phyloP scores from a whole-genome alignment of 2,113 vertebrate genomes.

The Nansenia antarctica region DNA sequence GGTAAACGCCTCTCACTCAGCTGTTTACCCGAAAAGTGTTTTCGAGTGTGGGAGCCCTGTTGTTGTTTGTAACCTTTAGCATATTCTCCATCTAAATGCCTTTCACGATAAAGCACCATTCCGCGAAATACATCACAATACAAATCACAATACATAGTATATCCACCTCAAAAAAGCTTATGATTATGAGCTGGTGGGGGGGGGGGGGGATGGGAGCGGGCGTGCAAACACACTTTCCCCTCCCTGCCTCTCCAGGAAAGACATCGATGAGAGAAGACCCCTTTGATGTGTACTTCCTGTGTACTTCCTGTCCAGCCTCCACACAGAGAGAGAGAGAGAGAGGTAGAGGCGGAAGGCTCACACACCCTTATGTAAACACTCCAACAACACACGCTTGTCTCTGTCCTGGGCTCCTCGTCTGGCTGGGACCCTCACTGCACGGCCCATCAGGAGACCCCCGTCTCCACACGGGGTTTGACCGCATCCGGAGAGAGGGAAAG shows the following conservation, averaged over 20 bases:
- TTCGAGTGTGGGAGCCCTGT: too few species aligned
- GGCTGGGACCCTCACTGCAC: constrained; percentile 19
- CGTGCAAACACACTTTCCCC: constrained; percentile 1
- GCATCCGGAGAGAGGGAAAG: constrained; percentile 26
- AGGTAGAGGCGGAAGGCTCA: constrained; percentile 12
- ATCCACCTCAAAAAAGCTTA: too few species aligned
- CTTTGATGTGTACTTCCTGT: neutral
- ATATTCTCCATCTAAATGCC: too few species aligned
- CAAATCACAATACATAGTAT: too few species aligned
- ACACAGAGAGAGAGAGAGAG: too few species aligned
- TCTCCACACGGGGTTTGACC: constrained; percentile 55
- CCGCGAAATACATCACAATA: too few species aligned
- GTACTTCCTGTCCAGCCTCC: neutral
- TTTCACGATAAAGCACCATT: too few species aligned
- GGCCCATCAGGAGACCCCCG: constrained; percentile 31
- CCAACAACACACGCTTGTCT: neutral
- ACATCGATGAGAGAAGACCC: constrained; percentile 19
- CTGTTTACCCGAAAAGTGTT: too few species aligned
- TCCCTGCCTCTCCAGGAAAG: constrained; percentile 15
- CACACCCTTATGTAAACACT: constrained; percentile 44
- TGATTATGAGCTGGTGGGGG: too few species aligned
- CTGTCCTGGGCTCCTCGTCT: neutral
- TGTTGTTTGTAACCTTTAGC: too few species aligned
- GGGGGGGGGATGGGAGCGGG: neutral
- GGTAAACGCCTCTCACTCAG: too few species aligned